phyloP scores from a whole-genome alignment of 92 coral and sea anemone species.

The Hydrozoanthus gracilis region DNA sequence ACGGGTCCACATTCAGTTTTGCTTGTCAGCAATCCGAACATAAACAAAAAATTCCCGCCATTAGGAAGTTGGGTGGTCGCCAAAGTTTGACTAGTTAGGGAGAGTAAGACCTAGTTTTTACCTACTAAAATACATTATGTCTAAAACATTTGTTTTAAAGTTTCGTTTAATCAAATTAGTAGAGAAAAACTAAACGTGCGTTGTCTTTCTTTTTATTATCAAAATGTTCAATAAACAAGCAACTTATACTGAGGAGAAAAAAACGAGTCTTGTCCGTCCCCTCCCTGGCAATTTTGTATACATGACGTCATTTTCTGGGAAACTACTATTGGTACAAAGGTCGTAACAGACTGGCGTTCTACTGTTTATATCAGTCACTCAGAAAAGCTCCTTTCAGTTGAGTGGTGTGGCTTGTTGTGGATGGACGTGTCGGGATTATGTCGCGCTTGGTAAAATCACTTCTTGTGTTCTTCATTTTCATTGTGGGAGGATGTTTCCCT shows the following conservation, averaged over 20 bases:
- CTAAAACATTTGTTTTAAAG: neutral
- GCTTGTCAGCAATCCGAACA: slow-evolving; percentile 5
- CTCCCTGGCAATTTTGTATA: neutral
- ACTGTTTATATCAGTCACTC: slow-evolving; percentile 17
- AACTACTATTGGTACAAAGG: slow-evolving; percentile 46
- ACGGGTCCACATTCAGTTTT: slow-evolving; percentile 5
- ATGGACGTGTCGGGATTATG: neutral
- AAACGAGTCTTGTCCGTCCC: neutral
- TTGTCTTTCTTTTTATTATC: neutral
- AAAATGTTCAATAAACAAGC: neutral
- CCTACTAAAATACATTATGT: neutral
- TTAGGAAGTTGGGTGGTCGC: neutral
- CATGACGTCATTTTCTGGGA: slow-evolving; percentile 39
- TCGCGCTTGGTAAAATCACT: slow-evolving; percentile 32
- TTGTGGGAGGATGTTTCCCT: slow-evolving; percentile 82
- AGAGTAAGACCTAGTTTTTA: neutral
- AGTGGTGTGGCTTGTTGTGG: slow-evolving; percentile 1
- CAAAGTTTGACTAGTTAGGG: neutral
- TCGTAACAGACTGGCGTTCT: neutral
- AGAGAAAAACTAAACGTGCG: too few relatives aligned
- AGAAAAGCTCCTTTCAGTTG: neutral
- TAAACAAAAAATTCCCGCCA: slow-evolving; percentile 45
- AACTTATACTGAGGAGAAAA: neutral
- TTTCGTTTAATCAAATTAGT: neutral
- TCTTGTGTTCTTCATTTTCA: slow-evolving; percentile 61